phyloP scores from a whole-genome alignment of 1,140 invertebrate genomes.

The Drusus annulatus region DNA sequence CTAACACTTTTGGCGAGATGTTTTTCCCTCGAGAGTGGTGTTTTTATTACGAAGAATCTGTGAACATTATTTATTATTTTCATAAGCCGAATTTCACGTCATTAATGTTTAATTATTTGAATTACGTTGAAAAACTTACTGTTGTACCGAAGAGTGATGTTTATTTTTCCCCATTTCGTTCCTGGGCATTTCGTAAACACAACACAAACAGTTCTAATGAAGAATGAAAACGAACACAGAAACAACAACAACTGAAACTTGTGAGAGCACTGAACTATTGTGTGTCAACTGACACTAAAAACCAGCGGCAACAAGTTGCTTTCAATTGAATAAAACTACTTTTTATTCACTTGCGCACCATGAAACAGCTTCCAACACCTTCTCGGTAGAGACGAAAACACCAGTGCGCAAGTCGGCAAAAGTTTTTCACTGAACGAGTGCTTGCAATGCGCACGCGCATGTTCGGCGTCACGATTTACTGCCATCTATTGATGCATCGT shows the following conservation, averaged over 20 bases:
- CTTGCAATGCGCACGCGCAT: background rate
- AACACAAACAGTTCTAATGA: constrained; percentile 6
- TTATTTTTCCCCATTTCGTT: constrained; percentile 34
- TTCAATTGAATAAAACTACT: constrained; percentile 5
- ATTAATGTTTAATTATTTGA: no score
- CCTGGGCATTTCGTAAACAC: constrained; percentile 35
- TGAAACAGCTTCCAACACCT: constrained; percentile 4
- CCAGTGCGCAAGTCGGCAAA: constrained; percentile 21
- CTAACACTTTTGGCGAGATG: no score
- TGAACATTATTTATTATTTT: no score
- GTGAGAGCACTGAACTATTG: constrained; percentile 11
- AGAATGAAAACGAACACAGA: constrained; percentile 28
- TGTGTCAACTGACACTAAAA: constrained; percentile 10
- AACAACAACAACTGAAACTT: constrained; percentile 16
- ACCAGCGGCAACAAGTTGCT: constrained; percentile 15
- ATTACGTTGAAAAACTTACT: constrained; percentile 8
- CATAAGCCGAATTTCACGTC: no score
- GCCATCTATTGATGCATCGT: constrained; percentile 11
- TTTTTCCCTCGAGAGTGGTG: no score
- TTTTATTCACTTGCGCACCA: constrained; percentile 15
- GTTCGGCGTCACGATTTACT: background rate
- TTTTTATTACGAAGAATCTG: no score
- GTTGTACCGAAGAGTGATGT: constrained; percentile 4
- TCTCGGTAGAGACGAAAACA: constrained; percentile 2
- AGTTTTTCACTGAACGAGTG: constrained; percentile 5